Conservation (phyloP, 2,797 vertebrate genomes). For the Scolopax rusticola region DNA sequence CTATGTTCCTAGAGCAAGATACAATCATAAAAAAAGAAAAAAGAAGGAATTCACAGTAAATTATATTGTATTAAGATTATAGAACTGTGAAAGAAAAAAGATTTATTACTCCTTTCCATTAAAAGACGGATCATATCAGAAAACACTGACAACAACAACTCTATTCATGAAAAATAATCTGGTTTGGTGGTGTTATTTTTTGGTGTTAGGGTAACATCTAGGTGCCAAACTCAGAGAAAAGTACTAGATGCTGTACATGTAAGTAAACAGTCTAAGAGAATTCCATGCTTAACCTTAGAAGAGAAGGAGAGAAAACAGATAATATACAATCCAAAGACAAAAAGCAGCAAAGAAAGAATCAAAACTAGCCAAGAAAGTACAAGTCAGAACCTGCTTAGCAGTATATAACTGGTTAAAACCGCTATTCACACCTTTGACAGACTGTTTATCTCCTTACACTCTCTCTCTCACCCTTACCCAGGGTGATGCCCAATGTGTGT, state of each 20-base stretch:
- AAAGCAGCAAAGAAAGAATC: background rate
- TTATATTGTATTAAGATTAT: background rate
- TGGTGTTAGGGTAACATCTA: background rate
- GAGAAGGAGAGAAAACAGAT: background rate
- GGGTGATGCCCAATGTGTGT: background rate
- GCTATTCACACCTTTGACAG: background rate
- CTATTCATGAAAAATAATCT: background rate
- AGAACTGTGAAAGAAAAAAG: background rate
- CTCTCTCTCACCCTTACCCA: background rate
- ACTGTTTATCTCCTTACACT: background rate
- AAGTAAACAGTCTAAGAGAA: background rate
- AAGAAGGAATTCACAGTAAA: background rate
- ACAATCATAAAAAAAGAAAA: background rate
- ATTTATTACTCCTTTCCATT: background rate
- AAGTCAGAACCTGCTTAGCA: background rate
- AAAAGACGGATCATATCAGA: background rate
- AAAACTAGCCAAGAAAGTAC: background rate
- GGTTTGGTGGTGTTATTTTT: background rate
- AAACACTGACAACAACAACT: background rate
- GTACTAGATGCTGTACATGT: background rate
- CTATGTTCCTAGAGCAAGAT: background rate
- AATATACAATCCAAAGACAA: background rate
- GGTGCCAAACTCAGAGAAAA: background rate
- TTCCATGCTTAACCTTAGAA: background rate
- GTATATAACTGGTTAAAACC: background rate